phyloP scores from a whole-genome alignment of 2,888 invertebrate genomes.

The Salpingus planirostris region DNA sequence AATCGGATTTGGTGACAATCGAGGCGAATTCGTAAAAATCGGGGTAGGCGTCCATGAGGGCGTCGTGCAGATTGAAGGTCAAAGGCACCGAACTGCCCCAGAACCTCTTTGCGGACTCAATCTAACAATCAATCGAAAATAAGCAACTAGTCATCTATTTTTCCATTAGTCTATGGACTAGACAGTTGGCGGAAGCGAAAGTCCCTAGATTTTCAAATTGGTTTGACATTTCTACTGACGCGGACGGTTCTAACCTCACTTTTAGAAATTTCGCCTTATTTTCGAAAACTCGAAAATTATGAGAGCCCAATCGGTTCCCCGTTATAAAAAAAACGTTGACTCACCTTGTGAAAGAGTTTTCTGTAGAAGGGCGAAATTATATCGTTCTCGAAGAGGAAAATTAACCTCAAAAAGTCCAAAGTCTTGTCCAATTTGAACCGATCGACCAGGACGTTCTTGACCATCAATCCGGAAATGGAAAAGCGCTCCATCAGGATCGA shows the following conservation, averaged over 20 bases:
- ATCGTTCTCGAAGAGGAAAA: conserved; percentile 36
- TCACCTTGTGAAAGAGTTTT: conserved; percentile 32
- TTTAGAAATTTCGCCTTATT: too few relatives aligned
- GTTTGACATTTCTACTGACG: too few relatives aligned
- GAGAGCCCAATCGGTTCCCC: too few relatives aligned
- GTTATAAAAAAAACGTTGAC: too few relatives aligned
- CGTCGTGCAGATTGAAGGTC: conserved; percentile 35
- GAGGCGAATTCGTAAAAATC: conserved; percentile 31
- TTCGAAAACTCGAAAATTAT: too few relatives aligned
- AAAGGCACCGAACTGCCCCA: conserved; percentile 36
- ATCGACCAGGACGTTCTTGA: conserved; percentile 32
- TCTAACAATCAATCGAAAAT: too few relatives aligned
- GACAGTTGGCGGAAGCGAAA: too few relatives aligned
- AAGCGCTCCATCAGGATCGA: conserved; percentile 31
- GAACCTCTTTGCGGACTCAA: conserved; percentile 18
- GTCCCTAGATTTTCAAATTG: too few relatives aligned
- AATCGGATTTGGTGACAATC: conserved; percentile 27
- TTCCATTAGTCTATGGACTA: too few relatives aligned
- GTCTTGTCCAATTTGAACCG: conserved; percentile 33
- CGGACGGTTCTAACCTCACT: too few relatives aligned
- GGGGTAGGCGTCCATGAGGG: conserved; percentile 36
- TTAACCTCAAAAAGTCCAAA: conserved; percentile 31
- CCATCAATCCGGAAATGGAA: conserved; percentile 33
- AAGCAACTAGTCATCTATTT: too few relatives aligned
- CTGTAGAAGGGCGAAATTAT: conserved; percentile 35